A percentile compares a stretch with the other conserved stretches of the same genome.
Conservation (phyloP, 2,113 vertebrate species). For the Fregata magnificens region DNA sequence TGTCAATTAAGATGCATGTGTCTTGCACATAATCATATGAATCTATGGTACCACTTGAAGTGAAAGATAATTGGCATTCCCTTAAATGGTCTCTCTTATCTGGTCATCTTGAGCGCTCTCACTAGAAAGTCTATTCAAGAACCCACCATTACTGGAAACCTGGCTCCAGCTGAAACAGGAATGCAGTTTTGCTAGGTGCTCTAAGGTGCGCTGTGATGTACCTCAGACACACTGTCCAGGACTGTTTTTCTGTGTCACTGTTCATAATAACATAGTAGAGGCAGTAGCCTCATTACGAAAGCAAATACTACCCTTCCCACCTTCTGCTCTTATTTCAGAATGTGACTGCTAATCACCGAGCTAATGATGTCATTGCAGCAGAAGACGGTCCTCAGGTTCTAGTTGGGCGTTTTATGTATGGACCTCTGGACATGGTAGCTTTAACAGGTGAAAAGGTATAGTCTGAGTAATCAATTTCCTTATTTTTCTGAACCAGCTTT, state of each 20-base stretch:
- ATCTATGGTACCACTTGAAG: not conserved
- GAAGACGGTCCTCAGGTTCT: conserved; percentile 91
- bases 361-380: conserved; percentile 90
- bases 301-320: not conserved
- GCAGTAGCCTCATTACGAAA: not conserved
- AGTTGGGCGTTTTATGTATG: conserved; percentile 97
- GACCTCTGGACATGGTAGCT: conserved; percentile 97
- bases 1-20: not conserved
- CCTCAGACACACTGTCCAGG: not conserved
- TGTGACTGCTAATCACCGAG: conserved; percentile 94
- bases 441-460: conserved; percentile 95
- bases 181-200: not conserved
- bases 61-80: not conserved
- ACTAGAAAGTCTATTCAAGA: not conserved
- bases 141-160: not conserved
- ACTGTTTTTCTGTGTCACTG: not conserved
- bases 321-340: conserved; percentile 77
- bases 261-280: not conserved
- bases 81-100: not conserved
- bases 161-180: not conserved
- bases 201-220: not conserved
- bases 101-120: not conserved
- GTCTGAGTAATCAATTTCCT: not conserved
- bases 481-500: not conserved
- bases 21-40: not conserved